phyloP scores from a whole-genome alignment of 2,888 invertebrate genomes.

The Danaus chrysippus region DNA sequence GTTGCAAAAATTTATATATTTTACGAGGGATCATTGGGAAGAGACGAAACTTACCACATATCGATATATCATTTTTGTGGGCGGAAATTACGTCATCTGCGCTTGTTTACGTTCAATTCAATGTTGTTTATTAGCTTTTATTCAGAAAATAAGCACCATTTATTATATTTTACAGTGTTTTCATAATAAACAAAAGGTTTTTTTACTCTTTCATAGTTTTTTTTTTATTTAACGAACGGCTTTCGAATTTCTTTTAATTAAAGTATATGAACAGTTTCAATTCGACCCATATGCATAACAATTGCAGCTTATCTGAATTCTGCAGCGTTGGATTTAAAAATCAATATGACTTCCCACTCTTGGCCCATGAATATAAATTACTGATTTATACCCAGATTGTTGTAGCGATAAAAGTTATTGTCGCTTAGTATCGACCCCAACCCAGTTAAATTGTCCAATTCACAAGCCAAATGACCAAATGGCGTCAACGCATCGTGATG shows the following conservation, averaged over 20 bases:
- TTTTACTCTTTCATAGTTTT: not conserved
- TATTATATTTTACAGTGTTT: slow-evolving; percentile 11
- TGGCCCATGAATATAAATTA: slow-evolving; percentile 66
- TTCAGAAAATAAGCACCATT: slow-evolving; percentile 15
- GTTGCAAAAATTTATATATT: slow-evolving; percentile 71
- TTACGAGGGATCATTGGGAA: slow-evolving; percentile 73
- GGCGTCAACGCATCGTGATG: slow-evolving; percentile 67
- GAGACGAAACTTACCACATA: slow-evolving; percentile 67
- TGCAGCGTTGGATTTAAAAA: slow-evolving; percentile 44
- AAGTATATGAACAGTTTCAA: slow-evolving; percentile 4
- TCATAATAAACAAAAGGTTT: slow-evolving; percentile 5
- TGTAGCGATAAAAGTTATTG: slow-evolving; percentile 65
- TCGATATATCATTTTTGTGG: slow-evolving; percentile 69
- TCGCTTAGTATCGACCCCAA: slow-evolving; percentile 64
- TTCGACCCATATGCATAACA: slow-evolving; percentile 14
- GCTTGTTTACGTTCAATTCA: slow-evolving; percentile 47
- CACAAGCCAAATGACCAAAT: slow-evolving; percentile 63
- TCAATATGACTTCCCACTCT: slow-evolving; percentile 39
- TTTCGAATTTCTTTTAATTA: not conserved
- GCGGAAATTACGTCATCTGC: slow-evolving; percentile 69
- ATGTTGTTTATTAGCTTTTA: slow-evolving; percentile 31
- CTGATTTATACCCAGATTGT: slow-evolving; percentile 56
- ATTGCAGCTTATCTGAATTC: slow-evolving; percentile 38
- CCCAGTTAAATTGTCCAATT: slow-evolving; percentile 69
- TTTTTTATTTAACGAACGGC: not conserved